phyloP scores from a whole-genome alignment of 1,140 invertebrate species.

The Musca vetustissima region DNA sequence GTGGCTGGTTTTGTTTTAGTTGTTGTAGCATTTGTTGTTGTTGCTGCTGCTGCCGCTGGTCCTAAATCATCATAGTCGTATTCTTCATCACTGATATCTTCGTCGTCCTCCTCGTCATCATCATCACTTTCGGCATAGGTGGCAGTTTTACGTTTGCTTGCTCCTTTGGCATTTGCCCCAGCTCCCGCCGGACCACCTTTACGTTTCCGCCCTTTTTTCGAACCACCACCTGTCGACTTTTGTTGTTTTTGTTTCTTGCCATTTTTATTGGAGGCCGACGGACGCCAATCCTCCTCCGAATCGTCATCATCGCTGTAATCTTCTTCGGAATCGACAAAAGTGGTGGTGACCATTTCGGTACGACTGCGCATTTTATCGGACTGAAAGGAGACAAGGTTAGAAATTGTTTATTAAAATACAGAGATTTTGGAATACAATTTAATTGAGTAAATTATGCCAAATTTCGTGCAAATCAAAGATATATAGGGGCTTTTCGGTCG shows the following conservation, averaged over 20 bases:
- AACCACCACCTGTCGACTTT: not conserved
- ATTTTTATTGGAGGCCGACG: constrained; percentile 42
- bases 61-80: not conserved
- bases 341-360: constrained; percentile 53
- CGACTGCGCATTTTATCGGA: constrained; percentile 48
- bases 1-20: constrained; percentile 8
- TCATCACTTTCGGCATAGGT: constrained; percentile 24
- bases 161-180: constrained; percentile 18
- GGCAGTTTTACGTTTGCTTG: constrained; percentile 36
- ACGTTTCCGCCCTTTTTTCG: constrained; percentile 39
- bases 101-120: constrained; percentile 14
- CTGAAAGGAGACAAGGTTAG: not conserved
- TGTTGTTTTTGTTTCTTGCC: constrained; percentile 37
- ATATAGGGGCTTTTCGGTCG: too few relatives aligned
- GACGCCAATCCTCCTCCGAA: constrained; percentile 54
- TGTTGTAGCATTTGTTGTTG: not conserved
- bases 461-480: too few relatives aligned
- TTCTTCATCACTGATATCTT: not conserved
- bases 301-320: constrained; percentile 52
- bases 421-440: too few relatives aligned
- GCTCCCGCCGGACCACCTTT: constrained; percentile 26
- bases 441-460: too few relatives aligned
- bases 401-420: too few relatives aligned
- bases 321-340: constrained; percentile 52
- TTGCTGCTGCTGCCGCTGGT: not conserved